These are phyloP conservation scores for Sacculina carcini DNA, from an alignment of 2,888 invertebrate genomes.

Conservation along the genomic window DNA sequence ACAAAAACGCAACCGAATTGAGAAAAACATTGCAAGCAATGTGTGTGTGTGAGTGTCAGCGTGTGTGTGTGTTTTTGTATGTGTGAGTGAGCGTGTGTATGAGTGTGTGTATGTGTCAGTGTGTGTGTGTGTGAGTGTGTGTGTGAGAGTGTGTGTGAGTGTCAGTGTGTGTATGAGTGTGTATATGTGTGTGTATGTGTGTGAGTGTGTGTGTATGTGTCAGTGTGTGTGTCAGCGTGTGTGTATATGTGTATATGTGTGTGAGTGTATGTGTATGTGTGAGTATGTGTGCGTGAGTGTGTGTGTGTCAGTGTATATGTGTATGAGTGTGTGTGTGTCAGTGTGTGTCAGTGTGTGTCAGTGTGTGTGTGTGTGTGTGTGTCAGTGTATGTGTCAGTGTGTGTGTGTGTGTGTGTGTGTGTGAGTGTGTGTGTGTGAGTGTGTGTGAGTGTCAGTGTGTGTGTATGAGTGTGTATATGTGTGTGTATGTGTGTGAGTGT, in stretches of 20 bases:
- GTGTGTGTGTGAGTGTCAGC: not conserved
- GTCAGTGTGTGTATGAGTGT: too few relatives aligned
- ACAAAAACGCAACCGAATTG: too few relatives aligned
- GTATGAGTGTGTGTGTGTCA: not conserved
- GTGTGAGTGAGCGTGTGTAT: too few relatives aligned
- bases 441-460: not conserved
- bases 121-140: not conserved
- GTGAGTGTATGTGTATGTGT: not conserved
- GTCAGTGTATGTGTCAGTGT: not conserved
- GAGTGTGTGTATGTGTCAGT: not conserved
- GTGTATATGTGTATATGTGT: too few relatives aligned
- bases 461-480: not conserved
- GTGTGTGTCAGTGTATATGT: not conserved
- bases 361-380: slow-evolving; percentile 1
- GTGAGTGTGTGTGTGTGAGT: not conserved
- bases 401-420: slow-evolving; percentile 1
- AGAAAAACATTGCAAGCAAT: too few relatives aligned
- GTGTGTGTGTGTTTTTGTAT: not conserved
- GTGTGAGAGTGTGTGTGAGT: not conserved
- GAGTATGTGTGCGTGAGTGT: not conserved
- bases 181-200: not conserved
- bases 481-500: slow-evolving; percentile 37
- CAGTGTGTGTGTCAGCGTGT: too few relatives aligned
- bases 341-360: not conserved
- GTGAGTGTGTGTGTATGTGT: not conserved